Evolutionary conservation across 2,113 vertebrate species (phyloP), one percentile per base, ranked within the genome.

Genomic region (Isurus oxyrinchus): DNA sequence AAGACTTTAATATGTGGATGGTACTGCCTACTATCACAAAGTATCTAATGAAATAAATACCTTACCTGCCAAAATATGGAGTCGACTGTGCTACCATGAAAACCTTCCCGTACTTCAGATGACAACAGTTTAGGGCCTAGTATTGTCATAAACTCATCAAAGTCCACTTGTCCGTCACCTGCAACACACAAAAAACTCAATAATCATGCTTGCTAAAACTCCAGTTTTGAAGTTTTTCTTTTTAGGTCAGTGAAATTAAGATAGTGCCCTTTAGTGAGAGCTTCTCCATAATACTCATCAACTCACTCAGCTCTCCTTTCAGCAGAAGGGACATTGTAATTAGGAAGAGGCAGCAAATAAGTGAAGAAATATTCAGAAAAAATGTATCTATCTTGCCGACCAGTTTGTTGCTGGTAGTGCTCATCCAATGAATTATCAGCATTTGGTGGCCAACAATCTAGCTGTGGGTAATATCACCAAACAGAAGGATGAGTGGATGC

Each of bases 61-160:
- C 97, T 97, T 97, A 99, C 99, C 99, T 99, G 99, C 99, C 99
- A 99, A 98, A 99, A 99, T 98, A 99, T 99, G 98, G 98, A 99
- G 97, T 99, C 99, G 98, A 99, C 99, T 96, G 99, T 99, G 97
- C 98, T 99, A 94, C 99, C 99, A 96, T 99, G 98, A 97, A 99
- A 99, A 96, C 99, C 98, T 67, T 99, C 99, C 31, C 99, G 98
- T 44, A 98, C 99, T 98, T 99, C 99, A 0, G 99, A 99, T 0
- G 99, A 99, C 96, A 99, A 98, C 96, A 99, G 98, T 96, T 99
- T 99, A 49, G 99, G 99, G 84, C 99, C 99, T 79, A 99, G 98
- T 97, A 99, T 99, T 31, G 99, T 99, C 99, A 99, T 99, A 97
- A 99, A 99, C 97, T 99, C 99, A 49, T 99, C 99, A 96, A 99